Evolutionary conservation across 2,797 vertebrate genomes (phyloP), one percentile per base, ranked within the genome.

Genomic region (Hybognathus amarus): DNA sequence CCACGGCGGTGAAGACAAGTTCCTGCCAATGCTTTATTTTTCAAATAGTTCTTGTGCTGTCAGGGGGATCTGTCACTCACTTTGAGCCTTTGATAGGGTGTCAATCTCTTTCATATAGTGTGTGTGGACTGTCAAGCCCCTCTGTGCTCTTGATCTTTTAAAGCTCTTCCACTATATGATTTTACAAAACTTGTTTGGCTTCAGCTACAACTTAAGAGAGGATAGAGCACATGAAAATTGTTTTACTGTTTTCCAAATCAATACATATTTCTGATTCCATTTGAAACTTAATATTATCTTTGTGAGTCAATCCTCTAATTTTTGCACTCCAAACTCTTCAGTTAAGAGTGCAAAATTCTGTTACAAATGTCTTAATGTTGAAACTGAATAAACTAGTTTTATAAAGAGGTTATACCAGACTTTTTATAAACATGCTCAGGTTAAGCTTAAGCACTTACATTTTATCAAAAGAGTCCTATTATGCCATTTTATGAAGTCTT

Each of bases 21-120:
- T 89, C 90, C 90, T 90, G 90, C 86, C 91, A 82, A 63, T 87
- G 82, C 88, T 90, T 77, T 90, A 88, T 89, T 92, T 90, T 88
- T 89, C 87, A 87, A 86, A 90, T 66, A 30, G 33, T 24, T 61
- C 56, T 80, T 84, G 88, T 88, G 82, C 84, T 89, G 85, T 91
- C 89, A 87, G 64, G 73, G 73, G 89, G 90, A 90, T 92, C 91
- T 88, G 82, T 87, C 85, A 70, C 61, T 89, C 89, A 85, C 66
- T 52, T 82, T 78, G 69, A 85, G 83, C 68, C 83, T 78, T 67
- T 79, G 75, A 85, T 66, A 85, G 74, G 33, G 47, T 73, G 76
- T 82, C 82, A 85, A 52, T 86, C 42, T 64, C 47, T 67, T 73
- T 63, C 64, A 76, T 52, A 75, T 54, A 77, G 52, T 56, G 38